Evolutionary conservation across 2,888 invertebrate species (phyloP), one percentile per base, ranked within the genome.

Genomic region (Sussaba pulchella): DNA sequence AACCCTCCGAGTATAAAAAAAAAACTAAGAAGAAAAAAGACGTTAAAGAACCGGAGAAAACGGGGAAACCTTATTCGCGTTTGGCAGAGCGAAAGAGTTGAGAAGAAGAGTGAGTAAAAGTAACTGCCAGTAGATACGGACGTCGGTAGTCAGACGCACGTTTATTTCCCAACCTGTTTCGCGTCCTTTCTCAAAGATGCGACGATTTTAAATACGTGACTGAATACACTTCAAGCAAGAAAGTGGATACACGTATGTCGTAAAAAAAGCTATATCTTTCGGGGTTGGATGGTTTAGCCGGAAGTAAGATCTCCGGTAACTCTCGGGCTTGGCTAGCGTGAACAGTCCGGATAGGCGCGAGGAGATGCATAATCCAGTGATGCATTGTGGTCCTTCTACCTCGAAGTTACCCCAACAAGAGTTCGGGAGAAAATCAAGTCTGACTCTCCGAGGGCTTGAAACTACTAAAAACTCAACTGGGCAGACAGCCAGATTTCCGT

Each of bases 121-220:
- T 70, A 77, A 21, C 69, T 70, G 71, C 47, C 74, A 54, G 66
- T 57, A 66, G 64, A 64, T 57, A 63, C 67, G 69, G 63, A 67
- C 50, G 66, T 69, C 57, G 59, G 73, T 81, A 78, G 78, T 80
- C 71, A 79, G 81, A 77, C 69, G 71, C 70, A 59, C 71, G 61
- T 79, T 66, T 80, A n/a, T n/a, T n/a, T 52, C 45, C 50, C 31
- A 9, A 45, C 61, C 9, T 54, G 31, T n/a, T 19, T 41, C 45
- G 31, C 9, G 41, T 41, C 61, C 43, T 50, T 59, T 52, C 66
- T 43, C 73, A 45, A 63, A 36, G 26, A 52, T 52, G 17, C 26
- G 54, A 31, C 54, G 14, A 52, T 12, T 9, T 54, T 26, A 54
- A 54, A 54, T 12, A n/a, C n/a, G 14, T 14, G 26, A 8, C 8